phyloP scores from a whole-genome alignment of 2,113 vertebrate species.

The Baryphthengus martii region DNA sequence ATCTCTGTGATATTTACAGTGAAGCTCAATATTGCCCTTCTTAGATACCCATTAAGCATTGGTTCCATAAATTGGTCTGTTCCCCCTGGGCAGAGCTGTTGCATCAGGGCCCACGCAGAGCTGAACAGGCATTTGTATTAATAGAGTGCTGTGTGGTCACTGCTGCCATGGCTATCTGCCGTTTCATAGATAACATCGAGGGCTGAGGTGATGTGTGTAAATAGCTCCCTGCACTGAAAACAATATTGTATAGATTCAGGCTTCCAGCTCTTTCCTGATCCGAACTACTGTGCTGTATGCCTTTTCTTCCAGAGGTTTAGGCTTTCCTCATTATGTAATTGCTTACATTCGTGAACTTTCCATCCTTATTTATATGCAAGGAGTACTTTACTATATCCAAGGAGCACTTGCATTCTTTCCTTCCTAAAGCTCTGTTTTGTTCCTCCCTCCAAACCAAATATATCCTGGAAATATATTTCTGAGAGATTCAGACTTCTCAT shows the following conservation, averaged over 20 bases:
- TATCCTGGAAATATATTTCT: background rate
- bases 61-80: background rate
- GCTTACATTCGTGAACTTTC: background rate
- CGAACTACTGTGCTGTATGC: background rate
- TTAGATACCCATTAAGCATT: background rate
- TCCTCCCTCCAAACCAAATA: background rate
- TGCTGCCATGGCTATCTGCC: background rate
- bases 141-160: background rate
- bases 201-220: background rate
- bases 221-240: background rate
- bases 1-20: slow-evolving; percentile 31
- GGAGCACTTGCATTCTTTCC: background rate
- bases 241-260: background rate
- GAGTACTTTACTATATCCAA: background rate
- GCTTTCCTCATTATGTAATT: background rate
- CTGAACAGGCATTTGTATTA: slow-evolving; percentile 12
- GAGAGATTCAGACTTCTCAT: background rate
- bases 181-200: background rate
- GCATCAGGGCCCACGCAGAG: background rate
- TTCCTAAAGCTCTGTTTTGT: background rate
- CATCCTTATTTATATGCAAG: background rate
- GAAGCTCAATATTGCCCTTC: background rate
- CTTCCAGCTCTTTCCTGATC: background rate
- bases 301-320: background rate
- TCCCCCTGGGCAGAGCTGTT: slow-evolving; percentile 14